Evolutionary conservation across 2,113 vertebrate genomes (phyloP).

Genomic region (Caloenas nicobarica): DNA sequence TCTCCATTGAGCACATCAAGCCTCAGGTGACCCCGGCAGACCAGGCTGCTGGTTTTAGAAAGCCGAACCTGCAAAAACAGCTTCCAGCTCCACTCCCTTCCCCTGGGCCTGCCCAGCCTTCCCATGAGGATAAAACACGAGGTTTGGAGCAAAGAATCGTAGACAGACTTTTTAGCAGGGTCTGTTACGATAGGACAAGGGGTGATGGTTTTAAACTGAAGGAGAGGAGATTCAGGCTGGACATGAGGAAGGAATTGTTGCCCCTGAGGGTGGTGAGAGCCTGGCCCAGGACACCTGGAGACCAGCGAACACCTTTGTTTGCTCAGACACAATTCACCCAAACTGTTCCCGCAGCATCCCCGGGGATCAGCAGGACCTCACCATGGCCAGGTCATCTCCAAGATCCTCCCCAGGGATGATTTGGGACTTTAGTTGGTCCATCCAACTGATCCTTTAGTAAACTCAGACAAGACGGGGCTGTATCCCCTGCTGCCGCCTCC

Average conservation of each 20-base stretch:
- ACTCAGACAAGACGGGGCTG: accelerated
- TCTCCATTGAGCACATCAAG: accelerated
- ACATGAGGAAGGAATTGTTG: too few species aligned
- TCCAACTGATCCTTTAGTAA: not conserved
- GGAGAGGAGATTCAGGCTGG: too few species aligned
- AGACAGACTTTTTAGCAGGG: too few species aligned
- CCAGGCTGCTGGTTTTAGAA: not conserved
- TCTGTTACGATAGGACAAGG: too few species aligned
- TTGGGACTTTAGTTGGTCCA: not conserved
- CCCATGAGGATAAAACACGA: accelerated
- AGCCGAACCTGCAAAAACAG: not conserved
- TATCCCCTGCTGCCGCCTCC: not conserved
- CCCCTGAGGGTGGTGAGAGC: too few species aligned
- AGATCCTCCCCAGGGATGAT: not conserved
- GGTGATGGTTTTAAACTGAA: too few species aligned
- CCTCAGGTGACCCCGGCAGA: not conserved
- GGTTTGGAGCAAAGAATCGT: not conserved
- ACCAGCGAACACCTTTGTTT: not conserved
- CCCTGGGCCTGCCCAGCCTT: not conserved
- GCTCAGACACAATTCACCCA: accelerated
- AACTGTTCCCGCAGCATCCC: not conserved
- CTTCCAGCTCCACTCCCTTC: not conserved
- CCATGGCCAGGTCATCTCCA: accelerated
- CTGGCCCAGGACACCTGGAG: not conserved
- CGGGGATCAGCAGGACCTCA: accelerated